Base-by-base conservation (phyloP, 2,888 invertebrate genomes). In the Girardia tigrina region DNA sequence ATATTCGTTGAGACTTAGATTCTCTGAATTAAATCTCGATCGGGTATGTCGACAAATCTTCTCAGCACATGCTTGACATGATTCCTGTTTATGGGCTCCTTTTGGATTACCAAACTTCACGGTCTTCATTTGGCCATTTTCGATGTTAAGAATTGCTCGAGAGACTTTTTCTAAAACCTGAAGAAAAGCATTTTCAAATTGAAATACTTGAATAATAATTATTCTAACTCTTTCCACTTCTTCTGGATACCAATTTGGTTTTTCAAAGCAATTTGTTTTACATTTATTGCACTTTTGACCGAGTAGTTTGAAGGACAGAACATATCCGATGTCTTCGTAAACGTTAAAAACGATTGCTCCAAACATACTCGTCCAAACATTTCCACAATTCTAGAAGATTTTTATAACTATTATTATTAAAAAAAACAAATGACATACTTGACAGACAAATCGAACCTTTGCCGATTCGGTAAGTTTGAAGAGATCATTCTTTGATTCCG, bases 301-400 rank as follows among this genome's bases (percentile, higher is more conserved):
- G 23, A 56, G 56, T n/a, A 56, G n/a, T n/a, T 56, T 56, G 23
- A 56, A 56, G 6, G 56, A 56, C 56, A 56, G 56, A 4, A 16
- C n/a, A 16, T n/a, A 12, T n/a, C 56, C 56, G 23, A 20, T 56
- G n/a, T 4, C 4, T 16, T 56, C 56, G n/a, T 56, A 56, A n/a
- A 56, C 56, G 23, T 4, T 20, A 56, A 56, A 56, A 6, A n/a
- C n/a, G n/a, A 16, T 23, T 4, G n/a, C 56, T 20, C 56, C 56
- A n/a, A 8, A 56, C 56, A 56, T 56, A 20, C 20, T 56, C n/a
- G 56, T 56, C 56, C 56, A 56, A 56, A 56, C 56, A 56, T 56
- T 56, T 4, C 56, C 4, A 23, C 56, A 56, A 56, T 56, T 56
- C 56, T 56, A 16, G 16, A 8, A 36, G 16, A 36, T n/a, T n/a